Conservation (phyloP, 2,888 invertebrate species). For the Halocaridina rubra region DNA sequence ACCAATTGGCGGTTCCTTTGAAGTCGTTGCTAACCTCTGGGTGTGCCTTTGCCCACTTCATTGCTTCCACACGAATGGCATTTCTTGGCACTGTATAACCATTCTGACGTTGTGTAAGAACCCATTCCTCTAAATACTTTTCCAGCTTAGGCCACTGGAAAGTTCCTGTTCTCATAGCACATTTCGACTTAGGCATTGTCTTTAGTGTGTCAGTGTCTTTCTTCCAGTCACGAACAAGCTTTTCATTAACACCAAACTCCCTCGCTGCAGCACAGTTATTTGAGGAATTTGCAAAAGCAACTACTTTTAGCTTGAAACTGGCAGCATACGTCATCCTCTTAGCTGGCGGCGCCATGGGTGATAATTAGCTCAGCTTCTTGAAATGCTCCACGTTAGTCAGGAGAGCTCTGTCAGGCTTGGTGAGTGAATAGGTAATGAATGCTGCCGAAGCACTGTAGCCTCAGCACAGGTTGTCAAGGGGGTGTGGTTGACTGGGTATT, state of each 20-base stretch:
- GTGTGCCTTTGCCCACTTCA: too few relatives aligned
- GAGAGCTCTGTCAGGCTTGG: neutral
- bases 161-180: neutral
- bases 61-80: too few relatives aligned
- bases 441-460: too few relatives aligned
- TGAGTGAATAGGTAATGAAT: neutral
- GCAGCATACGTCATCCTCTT: neutral
- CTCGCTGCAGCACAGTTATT: neutral
- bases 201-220: neutral
- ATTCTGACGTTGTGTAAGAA: neutral
- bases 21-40: neutral
- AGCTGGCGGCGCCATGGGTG: neutral
- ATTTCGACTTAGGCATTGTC: neutral
- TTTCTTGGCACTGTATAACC: too few relatives aligned
- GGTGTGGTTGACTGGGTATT: too few relatives aligned
- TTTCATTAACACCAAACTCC: neutral
- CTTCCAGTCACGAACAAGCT: neutral
- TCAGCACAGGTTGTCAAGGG: too few relatives aligned
- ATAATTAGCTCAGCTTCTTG: neutral
- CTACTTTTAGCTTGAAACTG: neutral
- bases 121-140: neutral
- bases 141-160: neutral
- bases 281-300: slow-evolving; percentile 5
- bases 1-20: neutral
- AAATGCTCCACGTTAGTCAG: neutral